Conservation (phyloP, 1,140 invertebrate genomes). For the Heliothis subflexa region DNA sequence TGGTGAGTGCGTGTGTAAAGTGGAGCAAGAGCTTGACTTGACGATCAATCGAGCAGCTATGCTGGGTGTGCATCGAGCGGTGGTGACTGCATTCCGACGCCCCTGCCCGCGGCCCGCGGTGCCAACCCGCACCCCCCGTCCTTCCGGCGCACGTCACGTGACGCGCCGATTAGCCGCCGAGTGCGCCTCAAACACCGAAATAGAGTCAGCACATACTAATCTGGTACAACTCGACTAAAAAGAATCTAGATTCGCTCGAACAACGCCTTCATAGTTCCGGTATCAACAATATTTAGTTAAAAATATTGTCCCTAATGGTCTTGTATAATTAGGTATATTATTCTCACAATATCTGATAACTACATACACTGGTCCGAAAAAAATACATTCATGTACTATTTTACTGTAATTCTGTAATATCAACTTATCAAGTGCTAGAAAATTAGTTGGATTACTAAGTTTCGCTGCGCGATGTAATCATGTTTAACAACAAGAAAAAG, state of each 20-base stretch:
- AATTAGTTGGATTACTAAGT: constrained; percentile 37
- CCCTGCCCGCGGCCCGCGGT: constrained; percentile 68
- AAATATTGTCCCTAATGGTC: too few species aligned
- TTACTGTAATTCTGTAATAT: too few species aligned
- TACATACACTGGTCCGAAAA: not conserved
- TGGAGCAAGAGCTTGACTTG: constrained; percentile 59
- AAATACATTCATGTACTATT: too few species aligned
- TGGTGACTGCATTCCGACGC: constrained; percentile 84
- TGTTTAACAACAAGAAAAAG: constrained; percentile 80
- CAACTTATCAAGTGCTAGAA: constrained; percentile 7
- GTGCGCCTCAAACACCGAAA: constrained; percentile 84
- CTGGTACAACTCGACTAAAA: constrained; percentile 70
- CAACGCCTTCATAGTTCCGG: constrained; percentile 46
- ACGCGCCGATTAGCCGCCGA: constrained; percentile 83
- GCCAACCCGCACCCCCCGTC: constrained; percentile 79
- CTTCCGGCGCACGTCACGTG: constrained; percentile 83
- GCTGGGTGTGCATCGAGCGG: constrained; percentile 73
- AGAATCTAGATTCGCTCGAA: constrained; percentile 68
- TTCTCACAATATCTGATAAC: not conserved
- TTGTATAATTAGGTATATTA: too few species aligned
- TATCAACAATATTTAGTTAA: not conserved
- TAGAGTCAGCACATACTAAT: constrained; percentile 81
- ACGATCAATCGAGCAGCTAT: constrained; percentile 80
- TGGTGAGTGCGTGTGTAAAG: constrained; percentile 28
- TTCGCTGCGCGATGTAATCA: constrained; percentile 36